A percentile compares a stretch with the other conserved stretches of the same genome.
These are phyloP conservation scores for Apamea anceps DNA, from an alignment of 2,888 invertebrate species.

Conservation along the genomic window DNA sequence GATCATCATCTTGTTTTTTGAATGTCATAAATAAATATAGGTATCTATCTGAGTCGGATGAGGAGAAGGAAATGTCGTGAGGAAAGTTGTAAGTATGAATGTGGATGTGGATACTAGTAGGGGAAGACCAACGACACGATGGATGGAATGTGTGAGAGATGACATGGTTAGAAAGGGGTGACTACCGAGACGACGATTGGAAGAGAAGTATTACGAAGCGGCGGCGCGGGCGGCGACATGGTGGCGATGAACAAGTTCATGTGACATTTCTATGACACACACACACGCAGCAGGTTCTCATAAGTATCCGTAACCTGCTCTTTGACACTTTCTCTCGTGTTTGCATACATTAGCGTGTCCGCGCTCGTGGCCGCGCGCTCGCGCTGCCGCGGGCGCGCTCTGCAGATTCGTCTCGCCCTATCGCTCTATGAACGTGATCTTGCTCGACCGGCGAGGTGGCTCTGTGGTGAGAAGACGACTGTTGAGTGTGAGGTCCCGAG, in stretches of 20 bases:
- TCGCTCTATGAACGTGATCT: not conserved
- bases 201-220: not conserved
- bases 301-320: not conserved
- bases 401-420: not conserved
- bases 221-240: no score
- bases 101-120: not conserved
- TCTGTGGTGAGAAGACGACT: not conserved
- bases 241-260: not conserved
- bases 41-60: not conserved
- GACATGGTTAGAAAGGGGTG: not conserved
- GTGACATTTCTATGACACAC: accelerated
- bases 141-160: not conserved
- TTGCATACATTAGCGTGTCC: constrained; percentile 11
- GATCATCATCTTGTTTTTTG: no score
- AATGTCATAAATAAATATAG: not conserved
- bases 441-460: no score
- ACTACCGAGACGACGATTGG: not conserved
- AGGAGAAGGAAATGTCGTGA: not conserved
- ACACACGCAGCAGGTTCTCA: not conserved
- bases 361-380: not conserved
- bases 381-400: not conserved
- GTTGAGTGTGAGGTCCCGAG: not conserved
- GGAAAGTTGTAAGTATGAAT: not conserved
- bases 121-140: not conserved
- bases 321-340: constrained; percentile 38